Percentiles rank a stretch among this genome's conserved stretches.
These are phyloP conservation scores for Athene cunicularia DNA, from an alignment of 2,113 vertebrate species.

Conservation along the genomic window DNA sequence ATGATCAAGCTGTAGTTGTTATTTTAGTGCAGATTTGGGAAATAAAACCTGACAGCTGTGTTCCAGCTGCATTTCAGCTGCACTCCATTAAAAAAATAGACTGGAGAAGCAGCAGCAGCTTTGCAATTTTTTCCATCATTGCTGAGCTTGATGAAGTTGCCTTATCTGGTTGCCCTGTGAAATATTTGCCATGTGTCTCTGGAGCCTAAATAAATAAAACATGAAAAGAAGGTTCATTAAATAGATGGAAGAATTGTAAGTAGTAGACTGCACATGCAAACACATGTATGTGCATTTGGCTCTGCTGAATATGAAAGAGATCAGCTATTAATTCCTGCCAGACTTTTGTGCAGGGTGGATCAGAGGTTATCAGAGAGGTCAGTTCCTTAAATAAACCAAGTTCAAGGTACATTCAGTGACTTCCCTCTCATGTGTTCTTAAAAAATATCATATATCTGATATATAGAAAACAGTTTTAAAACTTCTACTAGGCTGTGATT, in stretches of 20 bases:
- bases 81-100: slow-evolving; percentile 38
- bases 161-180: slow-evolving; percentile 17
- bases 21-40: slow-evolving; percentile 66
- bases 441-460: not conserved
- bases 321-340: not conserved
- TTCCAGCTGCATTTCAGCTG: slow-evolving; percentile 72
- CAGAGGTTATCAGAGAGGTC: not conserved
- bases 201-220: slow-evolving; percentile 45
- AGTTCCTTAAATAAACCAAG: not conserved
- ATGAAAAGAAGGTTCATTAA: slow-evolving; percentile 29
- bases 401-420: not conserved
- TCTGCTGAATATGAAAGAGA: not conserved
- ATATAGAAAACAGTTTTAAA: not conserved
- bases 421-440: not conserved
- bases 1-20: slow-evolving; percentile 61
- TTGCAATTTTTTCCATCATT: slow-evolving; percentile 22
- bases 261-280: not conserved
- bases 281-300: not conserved
- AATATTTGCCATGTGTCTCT: slow-evolving; percentile 29
- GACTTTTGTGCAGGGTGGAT: not conserved
- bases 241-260: not conserved
- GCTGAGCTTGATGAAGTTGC: not conserved
- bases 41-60: slow-evolving; percentile 69
- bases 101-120: not conserved
- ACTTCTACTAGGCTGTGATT: not conserved